Conservation (phyloP, 2,888 invertebrate genomes). For the Platerodrilus igneus region DNA sequence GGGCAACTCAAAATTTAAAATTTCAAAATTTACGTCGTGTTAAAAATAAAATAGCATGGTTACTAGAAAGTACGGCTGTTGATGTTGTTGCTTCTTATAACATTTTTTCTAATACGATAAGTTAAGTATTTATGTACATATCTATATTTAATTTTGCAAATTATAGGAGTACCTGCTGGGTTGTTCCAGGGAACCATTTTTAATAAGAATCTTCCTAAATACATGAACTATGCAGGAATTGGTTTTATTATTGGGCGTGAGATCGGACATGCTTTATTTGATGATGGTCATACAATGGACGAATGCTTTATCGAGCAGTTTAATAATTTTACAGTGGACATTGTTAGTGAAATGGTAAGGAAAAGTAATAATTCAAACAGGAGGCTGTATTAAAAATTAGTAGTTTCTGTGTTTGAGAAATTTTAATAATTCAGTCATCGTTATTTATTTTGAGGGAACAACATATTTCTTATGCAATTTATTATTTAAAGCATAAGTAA, state of each 20-base stretch:
- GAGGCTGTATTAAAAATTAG: slow-evolving; percentile 18
- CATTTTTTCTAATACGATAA: slow-evolving; percentile 52
- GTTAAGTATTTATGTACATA: too few relatives aligned
- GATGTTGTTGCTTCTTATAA: slow-evolving; percentile 54
- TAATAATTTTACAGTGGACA: slow-evolving; percentile 79
- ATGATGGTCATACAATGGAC: slow-evolving; percentile 10
- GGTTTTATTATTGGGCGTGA: slow-evolving; percentile 84
- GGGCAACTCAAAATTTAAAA: slow-evolving; percentile 50
- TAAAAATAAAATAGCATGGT: slow-evolving; percentile 53
- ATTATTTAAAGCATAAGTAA: too few relatives aligned
- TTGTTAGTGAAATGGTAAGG: slow-evolving; percentile 66
- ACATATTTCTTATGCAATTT: too few relatives aligned
- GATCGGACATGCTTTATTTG: slow-evolving; percentile 77
- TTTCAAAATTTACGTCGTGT: slow-evolving; percentile 50
- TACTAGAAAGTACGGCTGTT: slow-evolving; percentile 49
- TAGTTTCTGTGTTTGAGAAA: too few relatives aligned
- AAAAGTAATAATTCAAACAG: slow-evolving; percentile 59
- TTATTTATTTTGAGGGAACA: too few relatives aligned
- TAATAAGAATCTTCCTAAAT: slow-evolving; percentile 73
- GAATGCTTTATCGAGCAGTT: slow-evolving; percentile 87
- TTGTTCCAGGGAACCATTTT: slow-evolving; percentile 84
- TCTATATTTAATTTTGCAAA: too few relatives aligned
- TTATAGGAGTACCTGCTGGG: slow-evolving; percentile 79
- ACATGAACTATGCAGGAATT: slow-evolving; percentile 81
- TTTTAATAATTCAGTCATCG: too few relatives aligned